Evolutionary conservation across 2,888 invertebrate species (phyloP), one percentile per base, ranked within the genome.

Genomic region (Caenorhabditis sulstoni): DNA sequence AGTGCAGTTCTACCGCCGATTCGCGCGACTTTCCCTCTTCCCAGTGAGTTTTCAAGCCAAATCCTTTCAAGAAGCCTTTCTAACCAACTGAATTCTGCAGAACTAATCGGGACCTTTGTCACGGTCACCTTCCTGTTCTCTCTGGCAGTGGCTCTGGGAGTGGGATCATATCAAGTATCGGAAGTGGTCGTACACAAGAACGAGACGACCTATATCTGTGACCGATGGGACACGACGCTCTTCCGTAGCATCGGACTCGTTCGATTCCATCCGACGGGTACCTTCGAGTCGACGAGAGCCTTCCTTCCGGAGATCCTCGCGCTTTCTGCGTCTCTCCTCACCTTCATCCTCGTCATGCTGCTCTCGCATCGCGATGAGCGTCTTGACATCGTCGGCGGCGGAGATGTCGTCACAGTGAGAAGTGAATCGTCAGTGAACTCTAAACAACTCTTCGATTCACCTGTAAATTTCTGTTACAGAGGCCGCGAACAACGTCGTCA

Each of bases 231-330:
- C 52, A 74, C 79, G 1, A 59, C 59, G 11, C 59, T 78, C 1
- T 73, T 78, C 62, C 61, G 78, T 23, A 73, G 61, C 29, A 65
- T 59, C 47, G 71, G 64, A 22, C 58, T 77, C n/a, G 81, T 81
- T 61, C 84, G 86, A 22, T 81, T 85, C 70, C 83, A 85, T 44
- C 67, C 66, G 20, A 57, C 67, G n/a, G 80, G 75, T 35, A 78
- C 73, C 8, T 81, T 85, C 61, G 74, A 82, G 11, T 79, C 83
- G 11, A 47, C 79, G 12, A 73, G 85, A 22, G 57, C 85, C 1
- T 79, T 88, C 45, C 59, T 84, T 18, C 87, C 88, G 9, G 88
- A 88, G 52, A 71, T 87, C 37, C 61, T 86, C 35, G 74, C 84
- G 9, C 45, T 84, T 8, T 47, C 81, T 14, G 66, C 66, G 14